These are phyloP conservation scores for Sinosuthora webbiana DNA, from an alignment of 2,113 vertebrate genomes.

Conservation along the genomic window DNA sequence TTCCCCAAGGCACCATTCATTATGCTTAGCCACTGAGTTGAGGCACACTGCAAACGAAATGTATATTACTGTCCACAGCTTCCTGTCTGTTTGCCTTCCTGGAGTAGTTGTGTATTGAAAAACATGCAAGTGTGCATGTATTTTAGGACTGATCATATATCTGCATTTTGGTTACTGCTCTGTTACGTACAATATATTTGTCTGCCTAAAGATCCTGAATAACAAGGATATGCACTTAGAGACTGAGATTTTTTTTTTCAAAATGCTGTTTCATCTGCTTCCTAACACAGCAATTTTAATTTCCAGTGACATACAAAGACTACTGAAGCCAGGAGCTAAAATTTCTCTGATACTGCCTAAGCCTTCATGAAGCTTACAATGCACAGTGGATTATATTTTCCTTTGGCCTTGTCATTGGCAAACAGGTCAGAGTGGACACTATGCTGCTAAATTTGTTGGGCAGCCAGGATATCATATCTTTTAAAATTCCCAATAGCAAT, in stretches of 20 bases:
- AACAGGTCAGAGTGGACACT: neutral
- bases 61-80: constrained; percentile 15
- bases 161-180: neutral
- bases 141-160: neutral
- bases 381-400: neutral
- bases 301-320: neutral
- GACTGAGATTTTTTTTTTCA: neutral
- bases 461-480: neutral
- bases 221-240: neutral
- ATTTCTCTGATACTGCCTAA: neutral
- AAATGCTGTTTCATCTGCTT: neutral
- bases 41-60: constrained; percentile 43
- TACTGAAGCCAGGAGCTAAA: neutral
- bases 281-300: neutral
- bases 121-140: neutral
- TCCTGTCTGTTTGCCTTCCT: constrained; percentile 22
- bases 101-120: neutral
- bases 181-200: neutral
- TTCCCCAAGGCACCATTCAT: constrained; percentile 65
- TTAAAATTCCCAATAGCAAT: neutral
- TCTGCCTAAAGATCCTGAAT: neutral
- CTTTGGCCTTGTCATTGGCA: neutral
- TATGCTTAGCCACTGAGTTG: constrained; percentile 55
- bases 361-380: neutral
- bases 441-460: neutral